Conservation (phyloP, 2,888 invertebrate genomes). For the Parnassius smintheus region DNA sequence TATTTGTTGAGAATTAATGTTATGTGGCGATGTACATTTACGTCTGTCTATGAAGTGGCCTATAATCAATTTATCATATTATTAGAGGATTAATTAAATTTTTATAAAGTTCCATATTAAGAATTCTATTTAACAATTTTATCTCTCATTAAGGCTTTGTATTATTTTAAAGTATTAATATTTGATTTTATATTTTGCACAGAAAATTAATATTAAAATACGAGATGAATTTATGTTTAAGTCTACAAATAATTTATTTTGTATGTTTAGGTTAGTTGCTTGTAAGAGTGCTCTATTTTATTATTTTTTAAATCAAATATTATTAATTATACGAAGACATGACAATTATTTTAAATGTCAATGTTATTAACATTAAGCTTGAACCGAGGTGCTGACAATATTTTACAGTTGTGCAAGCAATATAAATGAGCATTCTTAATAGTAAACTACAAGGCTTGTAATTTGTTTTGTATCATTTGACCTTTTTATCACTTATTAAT, state of each 20-base stretch:
- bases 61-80: conserved; percentile 57
- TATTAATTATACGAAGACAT: conserved; percentile 25
- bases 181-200: conserved; percentile 42
- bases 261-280: conserved; percentile 29
- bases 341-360: conserved; percentile 33
- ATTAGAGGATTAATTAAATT: conserved; percentile 58
- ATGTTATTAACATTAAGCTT: conserved; percentile 27
- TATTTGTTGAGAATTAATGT: conserved; percentile 63
- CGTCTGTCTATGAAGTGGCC: conserved; percentile 66
- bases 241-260: conserved; percentile 34
- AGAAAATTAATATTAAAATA: conserved; percentile 37
- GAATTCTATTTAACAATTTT: conserved; percentile 68
- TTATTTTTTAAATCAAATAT: conserved; percentile 7
- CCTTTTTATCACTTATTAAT: conserved; percentile 56
- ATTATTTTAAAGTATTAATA: conserved; percentile 75
- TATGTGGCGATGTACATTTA: conserved; percentile 60
- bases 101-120: conserved; percentile 66
- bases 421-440: conserved; percentile 46
- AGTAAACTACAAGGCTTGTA: conserved; percentile 43
- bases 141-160: conserved; percentile 63
- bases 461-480: conserved; percentile 50
- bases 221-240: conserved; percentile 42
- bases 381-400: conserved; percentile 36
- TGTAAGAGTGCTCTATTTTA: conserved; percentile 36
- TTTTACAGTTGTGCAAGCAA: conserved; percentile 34